Base-by-base conservation (phyloP, 1,140 invertebrate genomes). In the Penaeus chinensis region DNA sequence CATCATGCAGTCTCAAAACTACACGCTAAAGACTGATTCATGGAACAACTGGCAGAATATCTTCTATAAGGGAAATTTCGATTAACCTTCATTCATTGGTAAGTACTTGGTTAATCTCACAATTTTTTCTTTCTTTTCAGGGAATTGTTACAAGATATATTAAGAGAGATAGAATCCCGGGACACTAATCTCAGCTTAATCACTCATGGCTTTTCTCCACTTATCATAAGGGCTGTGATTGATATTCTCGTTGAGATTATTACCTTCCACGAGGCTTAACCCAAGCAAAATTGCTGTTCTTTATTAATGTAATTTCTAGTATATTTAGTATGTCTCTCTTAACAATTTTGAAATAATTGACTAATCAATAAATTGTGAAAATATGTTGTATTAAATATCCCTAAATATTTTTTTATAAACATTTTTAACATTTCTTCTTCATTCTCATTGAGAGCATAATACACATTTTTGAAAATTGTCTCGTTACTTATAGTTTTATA, bases 171-270 rank as follows among this genome's bases (percentile, higher is more conserved):
- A 10, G 87, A 88, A 78, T 24, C 63, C 20, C 74, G 82, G 16
- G 87, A 84, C 81, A 88, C 82, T 0, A 79, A 83, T 32, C 82
- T 88, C 32, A 88, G 27, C 71, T 60, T 88, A 32, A 84, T 84
- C 65, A 84, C 87, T 2, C 87, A 88, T 47, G 87, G 87, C 63
- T 88, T 88, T 62, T 88, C 87, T 78, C 87, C 87, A 16, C 82
- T 88, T 47, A 88, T 88, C 60, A 83, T 88, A 18, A 60, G 87
- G 11, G 87, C 87, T n/a, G 82, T 88, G 22, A 84, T 88, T 24
- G 87, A 88, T 61, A 84, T 88, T 54, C 32, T 88, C 32, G 79
- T 61, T 32, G 87, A 88, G n/a, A 88, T 88, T 47, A 71, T 88
- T 16, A 84, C 85, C 13, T 80, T 66, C 27, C 62, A 47, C 37